Conservation (phyloP, 1,140 invertebrate genomes). For the Lasaia peninsularis region DNA sequence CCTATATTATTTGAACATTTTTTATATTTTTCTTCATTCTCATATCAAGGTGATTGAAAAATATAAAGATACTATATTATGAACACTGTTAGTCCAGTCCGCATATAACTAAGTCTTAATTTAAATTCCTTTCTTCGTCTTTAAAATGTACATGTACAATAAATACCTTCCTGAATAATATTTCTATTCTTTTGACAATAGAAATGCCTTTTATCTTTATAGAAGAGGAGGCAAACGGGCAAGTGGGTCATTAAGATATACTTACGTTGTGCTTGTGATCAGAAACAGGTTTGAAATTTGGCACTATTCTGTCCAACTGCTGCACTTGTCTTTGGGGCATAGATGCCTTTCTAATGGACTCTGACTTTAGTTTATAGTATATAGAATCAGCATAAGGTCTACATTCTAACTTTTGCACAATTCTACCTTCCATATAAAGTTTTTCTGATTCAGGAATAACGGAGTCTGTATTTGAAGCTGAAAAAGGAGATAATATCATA, state of each 20-base stretch:
- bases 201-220: not conserved
- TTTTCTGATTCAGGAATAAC: conserved; percentile 89
- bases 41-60: too few species aligned
- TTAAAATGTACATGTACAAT: too few species aligned
- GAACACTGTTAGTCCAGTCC: too few species aligned
- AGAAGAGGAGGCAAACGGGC: too few species aligned
- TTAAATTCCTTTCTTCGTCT: too few species aligned
- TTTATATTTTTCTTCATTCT: too few species aligned
- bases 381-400: conserved; percentile 90
- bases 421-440: conserved; percentile 93
- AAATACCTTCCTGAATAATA: too few species aligned
- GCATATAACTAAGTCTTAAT: too few species aligned
- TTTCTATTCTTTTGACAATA: not conserved
- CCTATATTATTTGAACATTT: too few species aligned
- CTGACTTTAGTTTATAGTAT: conserved; percentile 93
- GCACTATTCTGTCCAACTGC: conserved; percentile 88
- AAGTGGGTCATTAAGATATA: too few species aligned
- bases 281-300: conserved; percentile 92
- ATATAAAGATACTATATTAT: too few species aligned
- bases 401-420: conserved; percentile 96
- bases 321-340: conserved; percentile 87
- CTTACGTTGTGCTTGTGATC: conserved; percentile 94
- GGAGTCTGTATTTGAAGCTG: conserved; percentile 80
- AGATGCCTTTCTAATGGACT: conserved; percentile 90
- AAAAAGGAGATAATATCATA: conserved; percentile 24